Evolutionary conservation across 2,888 invertebrate genomes (phyloP), one percentile per base, ranked within the genome.

Genomic region (Portevinia maculata): DNA sequence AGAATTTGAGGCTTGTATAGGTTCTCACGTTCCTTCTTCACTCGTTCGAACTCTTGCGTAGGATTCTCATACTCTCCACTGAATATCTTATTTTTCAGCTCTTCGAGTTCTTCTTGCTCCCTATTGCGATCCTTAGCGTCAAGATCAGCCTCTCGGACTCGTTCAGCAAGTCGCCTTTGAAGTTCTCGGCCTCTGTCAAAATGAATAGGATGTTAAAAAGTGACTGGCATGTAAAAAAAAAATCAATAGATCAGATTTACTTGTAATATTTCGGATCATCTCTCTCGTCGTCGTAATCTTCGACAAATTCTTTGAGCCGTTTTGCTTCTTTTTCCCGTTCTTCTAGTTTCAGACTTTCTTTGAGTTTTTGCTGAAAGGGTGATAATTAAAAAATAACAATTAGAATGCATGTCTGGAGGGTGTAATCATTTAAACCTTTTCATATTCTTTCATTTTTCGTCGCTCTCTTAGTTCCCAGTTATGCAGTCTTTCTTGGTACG

Each of bases 211-310:
- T 48, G 21, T 15, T 44, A 17, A 69, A 53, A 60, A 37, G 7
- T 24, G 4, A 24, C 11, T 7, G 7, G 1, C 3, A 15, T 28
- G n/a, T 4, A 3, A 4, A 15, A 28, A 15, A 28, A 11, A 41
- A 60, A 21, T 88, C 92, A 90, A 88, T 94, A 94, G 32, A 50
- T 55, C 62, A 4, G 3, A 19, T 17, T 62, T 86, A 88, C 88
- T 97, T 98, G 92, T 99, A 99, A 92, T 97, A 99, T 92, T 99
- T 99, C 55, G 96, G 93, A 90, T 99, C 99, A 90, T 99, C 98
- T 62, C 98, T 93, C 91, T 99, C 98, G 90, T 99, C 99, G 88
- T 99, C 99, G 89, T 99, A 99, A 91, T 99, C 99, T 91, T 99
- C 99, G 2, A 99, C 93, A 91, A 99, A 99, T 92, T 99, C 98